Evolutionary conservation across 2,113 vertebrate genomes (phyloP).

Genomic region (Misgurnus mizolepis): DNA sequence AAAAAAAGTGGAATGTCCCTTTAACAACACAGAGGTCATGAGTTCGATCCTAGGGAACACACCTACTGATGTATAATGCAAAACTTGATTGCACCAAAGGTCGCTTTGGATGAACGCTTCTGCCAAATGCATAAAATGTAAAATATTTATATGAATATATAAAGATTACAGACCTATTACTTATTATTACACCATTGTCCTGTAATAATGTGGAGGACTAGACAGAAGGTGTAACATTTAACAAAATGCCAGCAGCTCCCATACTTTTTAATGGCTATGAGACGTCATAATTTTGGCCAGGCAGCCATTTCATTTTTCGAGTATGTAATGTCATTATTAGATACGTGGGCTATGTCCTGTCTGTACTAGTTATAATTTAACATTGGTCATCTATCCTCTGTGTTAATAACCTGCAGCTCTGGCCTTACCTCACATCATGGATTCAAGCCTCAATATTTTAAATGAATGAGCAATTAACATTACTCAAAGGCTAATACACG

Average conservation of each 20-base stretch:
- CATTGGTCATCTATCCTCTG: slow-evolving; percentile 13
- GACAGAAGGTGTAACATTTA: not conserved
- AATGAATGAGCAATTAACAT: slow-evolving; percentile 54
- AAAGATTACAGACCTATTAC: too few species aligned
- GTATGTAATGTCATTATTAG: slow-evolving; percentile 35
- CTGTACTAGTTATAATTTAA: slow-evolving; percentile 31
- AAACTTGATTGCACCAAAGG: too few species aligned
- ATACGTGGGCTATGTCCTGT: slow-evolving; percentile 28
- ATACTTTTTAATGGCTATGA: not conserved
- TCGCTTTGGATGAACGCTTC: too few species aligned
- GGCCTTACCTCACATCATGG: slow-evolving; percentile 49
- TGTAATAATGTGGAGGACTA: not conserved
- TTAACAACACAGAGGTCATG: too few species aligned
- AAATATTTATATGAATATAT: too few species aligned
- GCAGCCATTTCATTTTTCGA: slow-evolving; percentile 23
- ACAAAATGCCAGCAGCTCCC: too few species aligned
- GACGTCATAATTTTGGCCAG: slow-evolving; percentile 11
- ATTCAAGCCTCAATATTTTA: slow-evolving; percentile 52
- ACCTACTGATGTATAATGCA: too few species aligned
- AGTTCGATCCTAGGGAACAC: too few species aligned
- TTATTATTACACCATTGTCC: too few species aligned
- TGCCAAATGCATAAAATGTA: too few species aligned
- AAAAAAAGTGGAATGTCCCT: too few species aligned
- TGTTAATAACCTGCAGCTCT: slow-evolving; percentile 42
- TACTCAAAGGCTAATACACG: slow-evolving; percentile 48